These are phyloP conservation scores for Perizoma flavofasciatum DNA, from an alignment of 2,888 invertebrate species.

Conservation along the genomic window DNA sequence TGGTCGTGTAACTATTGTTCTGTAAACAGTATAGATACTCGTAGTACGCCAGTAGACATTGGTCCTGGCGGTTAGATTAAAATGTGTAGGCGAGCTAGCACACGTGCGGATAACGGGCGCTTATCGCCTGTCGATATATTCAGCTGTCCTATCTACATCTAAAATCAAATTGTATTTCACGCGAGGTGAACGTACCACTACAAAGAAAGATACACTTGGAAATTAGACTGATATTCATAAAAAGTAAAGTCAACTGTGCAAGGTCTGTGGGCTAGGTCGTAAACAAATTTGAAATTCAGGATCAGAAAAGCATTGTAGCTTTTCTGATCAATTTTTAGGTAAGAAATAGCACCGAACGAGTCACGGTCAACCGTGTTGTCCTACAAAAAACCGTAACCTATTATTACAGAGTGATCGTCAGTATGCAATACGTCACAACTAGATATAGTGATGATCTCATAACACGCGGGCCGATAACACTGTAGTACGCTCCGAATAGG, in stretches of 20 bases:
- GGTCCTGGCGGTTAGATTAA: constrained; percentile 48
- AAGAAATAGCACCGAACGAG: constrained; percentile 1
- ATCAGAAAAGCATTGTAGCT: no score
- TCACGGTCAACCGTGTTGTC: constrained; percentile 32
- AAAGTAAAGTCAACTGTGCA: constrained; percentile 25
- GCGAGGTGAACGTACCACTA: constrained; percentile 34
- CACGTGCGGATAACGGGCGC: constrained; percentile 70
- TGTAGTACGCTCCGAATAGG: constrained; percentile 44
- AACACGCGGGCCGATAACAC: constrained; percentile 57
- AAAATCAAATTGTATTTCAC: constrained; percentile 47
- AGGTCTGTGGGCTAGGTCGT: constrained; percentile 19
- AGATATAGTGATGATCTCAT: constrained; percentile 80
- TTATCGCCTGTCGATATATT: constrained; percentile 56
- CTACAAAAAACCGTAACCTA: constrained; percentile 39
- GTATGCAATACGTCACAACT: constrained; percentile 67
- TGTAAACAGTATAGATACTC: constrained; percentile 38
- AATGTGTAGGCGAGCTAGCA: constrained; percentile 54
- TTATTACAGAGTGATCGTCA: constrained; percentile 44
- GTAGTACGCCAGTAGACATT: constrained; percentile 35
- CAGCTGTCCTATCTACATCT: constrained; percentile 38
- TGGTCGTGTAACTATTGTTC: constrained; percentile 22
- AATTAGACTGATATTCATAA: constrained; percentile 23
- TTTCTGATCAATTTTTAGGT: no score
- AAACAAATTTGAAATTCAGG: constrained; percentile 7
- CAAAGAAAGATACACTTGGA: constrained; percentile 14